Evolutionary conservation across 2,888 invertebrate species (phyloP), one percentile per base, ranked within the genome.

Genomic region (Rotaria sp.): DNA sequence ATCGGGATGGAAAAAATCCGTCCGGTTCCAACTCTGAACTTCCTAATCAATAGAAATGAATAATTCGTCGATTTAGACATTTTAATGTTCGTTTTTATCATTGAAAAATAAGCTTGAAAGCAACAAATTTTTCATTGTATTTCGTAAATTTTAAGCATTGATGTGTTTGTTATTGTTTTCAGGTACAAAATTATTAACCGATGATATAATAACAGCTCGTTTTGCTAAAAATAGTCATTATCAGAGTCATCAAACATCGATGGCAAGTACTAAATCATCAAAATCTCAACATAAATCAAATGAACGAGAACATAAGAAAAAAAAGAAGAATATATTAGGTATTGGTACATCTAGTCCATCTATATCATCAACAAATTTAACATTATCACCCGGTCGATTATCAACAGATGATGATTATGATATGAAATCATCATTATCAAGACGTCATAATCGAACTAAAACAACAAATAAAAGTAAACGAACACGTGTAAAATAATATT

Each of bases 141-240:
- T n/a, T n/a, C n/a, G n/a, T n/a, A n/a, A n/a, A n/a, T n/a, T n/a
- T n/a, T n/a, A n/a, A n/a, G n/a, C n/a, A n/a, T n/a, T n/a, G n/a
- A n/a, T n/a, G n/a, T n/a, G n/a, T n/a, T n/a, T n/a, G n/a, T n/a
- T n/a, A n/a, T n/a, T 45, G 4, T 50, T 55, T 67, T 5, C 13
- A 67, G 67, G 67, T 35, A 15, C 30, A 4, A 67, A 67, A 67
- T 18, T 67, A 67, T 35, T 67, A 67, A 67, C 67, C 67, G 67
- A 67, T 67, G 67, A 67, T 67, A 67, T 67, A 18, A 67, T 67
- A 67, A 67, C 67, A 67, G 67, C 67, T 67, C 67, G 67, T 67
- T 67, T 67, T 67, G 67, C 67, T 35, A 67, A 67, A 67, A 67
- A 67, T 67, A 67, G 67, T 67, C 67, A 67, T 35, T 67, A 30